Base-by-base conservation (phyloP, 1,140 invertebrate species). In the Steinernema khuongi region DNA sequence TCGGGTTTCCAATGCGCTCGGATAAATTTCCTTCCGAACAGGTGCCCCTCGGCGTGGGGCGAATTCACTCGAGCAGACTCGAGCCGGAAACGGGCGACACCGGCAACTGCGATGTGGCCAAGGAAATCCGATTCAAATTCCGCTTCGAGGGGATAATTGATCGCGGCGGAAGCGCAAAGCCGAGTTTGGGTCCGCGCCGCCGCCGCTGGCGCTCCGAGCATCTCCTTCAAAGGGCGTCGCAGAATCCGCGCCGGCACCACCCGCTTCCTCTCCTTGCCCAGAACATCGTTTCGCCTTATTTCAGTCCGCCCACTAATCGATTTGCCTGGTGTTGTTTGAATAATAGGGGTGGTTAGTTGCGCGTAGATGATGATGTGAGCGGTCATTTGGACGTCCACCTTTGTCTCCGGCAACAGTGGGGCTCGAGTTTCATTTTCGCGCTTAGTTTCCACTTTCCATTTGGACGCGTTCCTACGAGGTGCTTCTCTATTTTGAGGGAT, bases 291-390 rank as follows among this genome's bases (percentile, higher is more conserved):
- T 14, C 50, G 14, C 19, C 19, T 14, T 26, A 14, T 60, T 60
- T 7, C 22, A 7, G 50, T 60, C 50, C 50, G 50, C 50, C 50
- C 50, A 60, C 50, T 60, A 60, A 60, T 60, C 50, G 50, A 60
- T 60, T 41, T 41, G 36, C 7, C 36, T 41, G 7, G 36, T 41
- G 36, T 41, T 41, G 50, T 60, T 60, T 60, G 50, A 60, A 60
- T 60, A 60, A 60, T 60, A 60, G 50, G 50, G 50, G 50, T 41
- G 36, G 36, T 41, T 41, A 7, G 50, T 60, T 7, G 50, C 50
- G 50, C 50, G 50, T n/a, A 41, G 7, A 22, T 22, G 26, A 60
- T 60, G 7, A 22, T 60, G 50, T n/a, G 4, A 22, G 50, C 36
- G 36, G 7, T 41, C 36, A 41, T 41, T n/a, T 41, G 36, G n/a